Conservation (phyloP, 2,888 invertebrate genomes). For the Bombylius discolor region DNA sequence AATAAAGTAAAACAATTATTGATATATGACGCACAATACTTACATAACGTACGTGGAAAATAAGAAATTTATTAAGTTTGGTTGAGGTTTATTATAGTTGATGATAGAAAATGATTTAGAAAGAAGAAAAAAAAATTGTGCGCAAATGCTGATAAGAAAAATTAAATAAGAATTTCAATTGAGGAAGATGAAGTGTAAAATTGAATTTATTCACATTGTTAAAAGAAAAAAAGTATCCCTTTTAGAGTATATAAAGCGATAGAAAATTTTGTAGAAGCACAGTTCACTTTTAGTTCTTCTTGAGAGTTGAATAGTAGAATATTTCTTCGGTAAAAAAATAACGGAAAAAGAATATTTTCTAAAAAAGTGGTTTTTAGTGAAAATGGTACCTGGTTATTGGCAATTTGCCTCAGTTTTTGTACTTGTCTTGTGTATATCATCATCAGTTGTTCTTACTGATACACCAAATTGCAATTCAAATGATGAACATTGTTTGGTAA, state of each 20-base stretch:
- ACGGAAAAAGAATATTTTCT: not conserved
- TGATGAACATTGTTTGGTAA: not conserved
- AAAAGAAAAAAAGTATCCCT: not conserved
- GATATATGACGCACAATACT: not conserved
- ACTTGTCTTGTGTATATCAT: not conserved
- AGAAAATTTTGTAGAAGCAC: not conserved
- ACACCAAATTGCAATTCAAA: not conserved
- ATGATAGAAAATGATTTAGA: not conserved
- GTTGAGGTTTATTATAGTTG: too few species aligned
- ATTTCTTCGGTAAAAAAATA: not conserved
- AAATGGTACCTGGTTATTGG: conserved; percentile 6
- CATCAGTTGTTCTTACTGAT: not conserved
- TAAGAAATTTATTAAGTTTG: too few species aligned
- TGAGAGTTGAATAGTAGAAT: not conserved
- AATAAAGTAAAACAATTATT: too few species aligned
- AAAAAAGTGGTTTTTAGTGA: not conserved
- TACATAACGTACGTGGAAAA: not conserved
- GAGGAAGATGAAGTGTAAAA: not conserved
- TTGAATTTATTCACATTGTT: not conserved
- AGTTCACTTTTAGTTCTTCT: not conserved
- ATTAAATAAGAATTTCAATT: conserved; percentile 1
- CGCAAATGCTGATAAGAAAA: conserved; percentile 6
- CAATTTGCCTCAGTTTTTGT: conserved; percentile 4
- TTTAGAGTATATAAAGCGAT: not conserved
- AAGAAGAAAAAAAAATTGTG: not conserved